Conservation (phyloP, 2,888 invertebrate genomes). For the Ectemnius lituratus region DNA sequence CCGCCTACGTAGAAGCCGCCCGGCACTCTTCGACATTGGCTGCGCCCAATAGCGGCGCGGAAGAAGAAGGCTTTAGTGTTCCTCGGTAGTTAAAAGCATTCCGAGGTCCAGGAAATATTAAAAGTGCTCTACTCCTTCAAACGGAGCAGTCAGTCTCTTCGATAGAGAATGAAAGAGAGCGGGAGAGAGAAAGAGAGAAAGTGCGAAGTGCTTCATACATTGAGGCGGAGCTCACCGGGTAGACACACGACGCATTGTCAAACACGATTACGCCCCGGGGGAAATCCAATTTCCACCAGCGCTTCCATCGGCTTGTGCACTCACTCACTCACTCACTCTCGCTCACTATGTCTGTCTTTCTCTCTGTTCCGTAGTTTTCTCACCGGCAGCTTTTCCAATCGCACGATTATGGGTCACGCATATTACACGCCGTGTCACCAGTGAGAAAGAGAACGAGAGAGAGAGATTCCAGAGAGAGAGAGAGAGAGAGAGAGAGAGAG, state of each 20-base stretch:
- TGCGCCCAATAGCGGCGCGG: no score
- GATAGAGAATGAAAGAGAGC: neutral
- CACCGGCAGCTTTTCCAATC: neutral
- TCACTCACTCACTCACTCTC: neutral
- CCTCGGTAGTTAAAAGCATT: neutral
- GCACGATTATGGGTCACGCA: slow-evolving; percentile 5
- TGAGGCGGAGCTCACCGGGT: neutral
- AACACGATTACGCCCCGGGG: slow-evolving; percentile 9
- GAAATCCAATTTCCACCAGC: slow-evolving; percentile 4
- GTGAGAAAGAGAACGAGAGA: neutral
- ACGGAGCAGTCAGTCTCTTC: neutral
- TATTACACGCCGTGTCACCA: neutral
- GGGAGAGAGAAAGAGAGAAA: neutral
- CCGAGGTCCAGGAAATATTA: neutral
- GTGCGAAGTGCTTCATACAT: neutral
- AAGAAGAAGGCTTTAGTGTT: neutral
- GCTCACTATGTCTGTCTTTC: neutral
- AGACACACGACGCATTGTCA: slow-evolving; percentile 4
- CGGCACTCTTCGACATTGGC: no score
- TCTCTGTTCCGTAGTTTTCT: no score
- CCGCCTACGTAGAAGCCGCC: no score
- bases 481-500: slow-evolving; percentile 6
- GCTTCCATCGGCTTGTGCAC: neutral
- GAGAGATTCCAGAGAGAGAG: neutral
- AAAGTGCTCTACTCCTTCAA: neutral